These are phyloP conservation scores for Eptesicus fuscus DNA, from an alignment of 2,113 vertebrate genomes.

Conservation along the genomic window DNA sequence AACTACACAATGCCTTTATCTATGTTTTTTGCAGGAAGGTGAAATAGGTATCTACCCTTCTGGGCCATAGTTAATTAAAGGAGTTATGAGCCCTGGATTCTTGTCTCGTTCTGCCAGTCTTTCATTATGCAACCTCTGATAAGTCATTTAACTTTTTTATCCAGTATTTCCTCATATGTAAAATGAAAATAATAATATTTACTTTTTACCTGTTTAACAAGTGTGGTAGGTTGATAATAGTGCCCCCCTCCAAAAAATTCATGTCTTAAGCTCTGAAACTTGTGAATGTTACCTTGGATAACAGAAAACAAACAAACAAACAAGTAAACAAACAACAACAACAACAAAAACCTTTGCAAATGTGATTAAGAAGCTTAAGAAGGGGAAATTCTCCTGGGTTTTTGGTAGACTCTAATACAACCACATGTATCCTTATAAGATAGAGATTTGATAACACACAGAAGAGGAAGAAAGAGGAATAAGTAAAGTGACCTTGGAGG, in stretches of 20 bases:
- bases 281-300: neutral
- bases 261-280: neutral
- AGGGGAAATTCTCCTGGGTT: neutral
- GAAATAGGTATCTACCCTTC: neutral
- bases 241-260: neutral
- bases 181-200: neutral
- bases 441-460: neutral
- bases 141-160: constrained; percentile 1
- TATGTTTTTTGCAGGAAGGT: constrained; percentile 2
- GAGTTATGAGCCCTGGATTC: neutral
- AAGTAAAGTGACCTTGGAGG: neutral
- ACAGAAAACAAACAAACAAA: no score
- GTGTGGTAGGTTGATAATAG: neutral
- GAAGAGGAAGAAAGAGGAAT: neutral
- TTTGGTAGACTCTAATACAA: neutral
- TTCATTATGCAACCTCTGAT: neutral
- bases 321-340: no score
- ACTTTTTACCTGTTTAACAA: neutral
- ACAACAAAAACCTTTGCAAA: neutral
- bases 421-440: neutral
- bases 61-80: constrained; percentile 12
- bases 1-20: constrained; percentile 3
- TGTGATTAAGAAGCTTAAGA: constrained; percentile 16
- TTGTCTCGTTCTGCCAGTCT: neutral
- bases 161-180: neutral